Evolutionary conservation across 2,797 vertebrate genomes (phyloP), one percentile per base, ranked within the genome.

Genomic region (Craterocephalus amniculus): DNA sequence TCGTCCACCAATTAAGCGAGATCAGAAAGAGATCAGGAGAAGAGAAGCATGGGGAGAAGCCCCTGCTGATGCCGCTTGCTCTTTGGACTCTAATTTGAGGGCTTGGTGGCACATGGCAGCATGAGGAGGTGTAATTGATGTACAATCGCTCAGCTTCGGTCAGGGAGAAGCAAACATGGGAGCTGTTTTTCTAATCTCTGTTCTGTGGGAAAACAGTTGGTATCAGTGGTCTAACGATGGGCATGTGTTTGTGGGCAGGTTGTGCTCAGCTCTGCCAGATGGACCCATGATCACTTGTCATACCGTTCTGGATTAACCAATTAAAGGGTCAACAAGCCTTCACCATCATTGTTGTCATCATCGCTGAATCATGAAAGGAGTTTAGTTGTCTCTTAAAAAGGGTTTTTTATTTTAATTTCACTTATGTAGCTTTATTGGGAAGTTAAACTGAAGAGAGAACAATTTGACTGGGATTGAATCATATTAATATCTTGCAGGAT

Each of bases 281-380:
- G 83, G 86, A 86, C 70, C 55, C 80, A 84, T 74, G 68, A 88
- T 87, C 58, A 58, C 59, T 74, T 58, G 61, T 80, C 76, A 72
- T 54, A 55, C 59, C 70, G 24, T 74, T 80, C 70, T 64, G 78
- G 76, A 87, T 85, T 68, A 77, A 75, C 66, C 62, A 51, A 63
- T 75, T 67, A 82, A 61, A 58, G 27, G 34, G 61, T 68, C 40
- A 61, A 45, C 62, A 57, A 83, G 65, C 62, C 51, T 22, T 74
- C 8, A 4, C 61, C 29, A 63, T 70, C 10, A 35, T 71, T 49
- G 34, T 57, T 52, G 55, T 49, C 36, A 74, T 74, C 52, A 70
- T 75, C 61, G 38, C 38, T 48, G 61, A 69, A 57, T 59, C 12
- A 26, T n/a, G 11, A 38, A 56, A 27, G 52, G 59, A 54, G 16